A percentile compares a stretch with the other conserved stretches of the same genome.
Evolutionary conservation across 2,113 vertebrate species (phyloP).

Genomic region (Sinocyclocheilus grahami): DNA sequence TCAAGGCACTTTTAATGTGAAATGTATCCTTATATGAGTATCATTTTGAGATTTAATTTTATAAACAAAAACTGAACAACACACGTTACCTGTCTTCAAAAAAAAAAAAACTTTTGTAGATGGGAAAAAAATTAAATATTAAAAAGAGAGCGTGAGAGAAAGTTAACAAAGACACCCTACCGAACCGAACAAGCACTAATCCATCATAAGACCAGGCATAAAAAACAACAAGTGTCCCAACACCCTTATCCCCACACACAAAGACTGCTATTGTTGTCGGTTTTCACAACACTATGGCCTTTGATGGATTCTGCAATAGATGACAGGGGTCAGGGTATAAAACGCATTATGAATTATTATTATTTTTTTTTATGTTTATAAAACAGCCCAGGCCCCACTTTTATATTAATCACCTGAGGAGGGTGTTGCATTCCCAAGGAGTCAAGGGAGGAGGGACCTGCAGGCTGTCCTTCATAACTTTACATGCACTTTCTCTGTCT

Average conservation of each 20-base stretch:
- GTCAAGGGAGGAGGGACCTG: no score
- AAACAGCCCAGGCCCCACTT: conserved; percentile 14
- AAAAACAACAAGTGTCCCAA: conserved; percentile 63
- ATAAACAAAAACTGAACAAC: not conserved
- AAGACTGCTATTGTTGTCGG: conserved; percentile 57
- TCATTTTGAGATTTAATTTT: not conserved
- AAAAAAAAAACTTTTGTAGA: no score
- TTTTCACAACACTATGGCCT: conserved; percentile 60
- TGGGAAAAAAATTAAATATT: not conserved
- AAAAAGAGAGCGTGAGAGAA: conserved; percentile 24
- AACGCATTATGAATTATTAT: conserved; percentile 48
- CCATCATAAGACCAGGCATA: conserved; percentile 64
- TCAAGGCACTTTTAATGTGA: not conserved
- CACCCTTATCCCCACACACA: conserved; percentile 60
- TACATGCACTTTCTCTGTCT: not conserved
- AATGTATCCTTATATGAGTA: not conserved
- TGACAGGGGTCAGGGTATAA: conserved; percentile 44
- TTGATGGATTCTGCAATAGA: conserved; percentile 59
- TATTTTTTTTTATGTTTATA: not conserved
- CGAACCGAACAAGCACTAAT: conserved; percentile 56
- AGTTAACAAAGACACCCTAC: conserved; percentile 61
- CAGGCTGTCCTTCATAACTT: conserved; percentile 14
- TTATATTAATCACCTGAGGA: conserved; percentile 28
- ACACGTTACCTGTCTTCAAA: not conserved
- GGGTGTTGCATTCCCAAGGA: conserved; percentile 17